A percentile compares a stretch with the other conserved stretches of the same genome.
These are phyloP conservation scores for Apotomis betuletana DNA, from an alignment of 2,888 invertebrate species.

Conservation along the genomic window DNA sequence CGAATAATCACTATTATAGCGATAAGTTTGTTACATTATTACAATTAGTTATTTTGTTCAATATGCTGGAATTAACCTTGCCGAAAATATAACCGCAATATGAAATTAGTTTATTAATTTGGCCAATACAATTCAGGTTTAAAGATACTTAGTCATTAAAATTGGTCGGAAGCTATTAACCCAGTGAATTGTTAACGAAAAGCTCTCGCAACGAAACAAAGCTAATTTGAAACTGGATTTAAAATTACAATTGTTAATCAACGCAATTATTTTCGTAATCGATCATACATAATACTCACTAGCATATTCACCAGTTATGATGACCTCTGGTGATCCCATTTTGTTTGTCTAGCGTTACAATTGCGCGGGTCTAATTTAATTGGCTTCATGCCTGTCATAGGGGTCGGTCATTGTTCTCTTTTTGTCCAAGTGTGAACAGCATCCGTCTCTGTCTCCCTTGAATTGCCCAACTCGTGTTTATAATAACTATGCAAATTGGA, in stretches of 20 bases:
- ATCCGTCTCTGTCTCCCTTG: conserved; percentile 55
- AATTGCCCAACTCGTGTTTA: conserved; percentile 69
- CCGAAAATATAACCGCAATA: background rate
- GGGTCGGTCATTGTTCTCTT: conserved; percentile 40
- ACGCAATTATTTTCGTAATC: conserved; percentile 53
- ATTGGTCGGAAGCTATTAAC: conserved; percentile 6
- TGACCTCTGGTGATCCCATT: background rate
- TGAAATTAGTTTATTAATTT: background rate
- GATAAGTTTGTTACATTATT: background rate
- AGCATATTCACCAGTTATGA: conserved; percentile 3
- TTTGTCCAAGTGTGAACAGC: conserved; percentile 40
- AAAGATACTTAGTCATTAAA: conserved; percentile 8
- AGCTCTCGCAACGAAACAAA: conserved; percentile 8
- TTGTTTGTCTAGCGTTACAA: conserved; percentile 12
- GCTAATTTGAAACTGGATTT: conserved; percentile 38
- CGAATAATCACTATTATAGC: too few species aligned
- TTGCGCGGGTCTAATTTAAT: conserved; percentile 26
- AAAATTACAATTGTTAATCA: conserved; percentile 51
- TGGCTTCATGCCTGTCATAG: conserved; percentile 36
- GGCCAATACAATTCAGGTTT: background rate
- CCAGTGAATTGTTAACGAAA: conserved; percentile 15
- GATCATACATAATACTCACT: conserved; percentile 42
- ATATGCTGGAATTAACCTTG: background rate
- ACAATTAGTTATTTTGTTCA: background rate
- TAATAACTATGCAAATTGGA: conserved; percentile 78